Conservation (phyloP, 2,888 invertebrate genomes). For the Dynastes grantii region DNA sequence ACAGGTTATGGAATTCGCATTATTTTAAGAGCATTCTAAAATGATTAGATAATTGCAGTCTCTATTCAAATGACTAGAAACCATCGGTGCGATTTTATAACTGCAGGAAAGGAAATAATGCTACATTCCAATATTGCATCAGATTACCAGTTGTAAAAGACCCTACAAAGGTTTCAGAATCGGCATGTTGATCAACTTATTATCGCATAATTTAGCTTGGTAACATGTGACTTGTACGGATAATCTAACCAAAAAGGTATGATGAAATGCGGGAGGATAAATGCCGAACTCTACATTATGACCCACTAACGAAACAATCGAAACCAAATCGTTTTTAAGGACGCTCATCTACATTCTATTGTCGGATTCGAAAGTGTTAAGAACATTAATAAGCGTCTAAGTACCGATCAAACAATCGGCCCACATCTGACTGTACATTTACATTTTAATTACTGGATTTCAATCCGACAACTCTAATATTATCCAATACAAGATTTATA, state of each 20-base stretch:
- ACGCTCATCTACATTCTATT: conserved; percentile 6
- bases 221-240: no score
- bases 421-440: conserved; percentile 17
- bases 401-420: background rate
- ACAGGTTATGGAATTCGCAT: background rate
- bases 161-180: no score
- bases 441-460: conserved; percentile 5
- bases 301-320: conserved; percentile 13
- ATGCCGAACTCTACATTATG: background rate
- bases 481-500: background rate
- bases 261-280: no score
- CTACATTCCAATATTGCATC: no score
- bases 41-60: background rate
- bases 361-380: conserved; percentile 18
- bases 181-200: no score
- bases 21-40: background rate
- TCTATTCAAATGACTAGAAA: background rate
- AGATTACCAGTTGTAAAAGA: no score
- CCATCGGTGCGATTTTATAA: background rate
- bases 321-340: conserved; percentile 15
- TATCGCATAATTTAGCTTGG: no score
- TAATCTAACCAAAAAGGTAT: no score
- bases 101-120: no score
- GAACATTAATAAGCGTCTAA: background rate
- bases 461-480: background rate